Base-by-base conservation (phyloP, 2,113 vertebrate species). In the Setophaga petechia region DNA sequence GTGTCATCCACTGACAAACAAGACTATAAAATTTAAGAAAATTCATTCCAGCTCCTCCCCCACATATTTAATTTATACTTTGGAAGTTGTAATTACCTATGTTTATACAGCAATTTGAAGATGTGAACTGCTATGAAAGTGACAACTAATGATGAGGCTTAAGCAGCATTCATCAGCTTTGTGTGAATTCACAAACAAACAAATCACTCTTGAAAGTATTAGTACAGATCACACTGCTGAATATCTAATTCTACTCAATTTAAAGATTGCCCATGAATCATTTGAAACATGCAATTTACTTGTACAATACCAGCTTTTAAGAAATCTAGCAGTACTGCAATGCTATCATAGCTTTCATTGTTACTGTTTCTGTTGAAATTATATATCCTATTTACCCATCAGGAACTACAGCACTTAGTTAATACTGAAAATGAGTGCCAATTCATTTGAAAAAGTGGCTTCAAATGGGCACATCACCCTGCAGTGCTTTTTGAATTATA, bases 141-240 rank as follows among this genome's bases (percentile, higher is more conserved):
- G 65, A 84, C 73, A 82, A 68, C 44, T 95, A 95, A 94, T 73
- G 51, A 85, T 17, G 30, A 94, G 59, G 77, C 54, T 87, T 75
- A 92, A 84, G 66, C 54, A 93, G 81, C 66, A 93, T 76, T 95
- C 91, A 89, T 81, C 73, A 79, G 81, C 84, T 94, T 91, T 94
- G 61, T 84, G 62, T 58, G 25, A 94, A 82, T 78, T 89, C 94
- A 94, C 52, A 91, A 95, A 91, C 85, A 96, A 96, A 94, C 77
- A 94, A 95, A 90, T 16, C 71, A 28, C 69, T 91, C 87, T 94
- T 94, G 61, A 84, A 94, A 95, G 57, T 87, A 65, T 79, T 87
- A 66, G 23, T 71, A 57, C 52, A 89, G 66, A 92, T 72, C 2
- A 3, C 74, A 3, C 73, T 78, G 57, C 81, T 93, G 89, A 96